A percentile compares a stretch with the other conserved stretches of the same genome.
Evolutionary conservation across 2,888 invertebrate genomes (phyloP).

Genomic region (Syritta pipiens): DNA sequence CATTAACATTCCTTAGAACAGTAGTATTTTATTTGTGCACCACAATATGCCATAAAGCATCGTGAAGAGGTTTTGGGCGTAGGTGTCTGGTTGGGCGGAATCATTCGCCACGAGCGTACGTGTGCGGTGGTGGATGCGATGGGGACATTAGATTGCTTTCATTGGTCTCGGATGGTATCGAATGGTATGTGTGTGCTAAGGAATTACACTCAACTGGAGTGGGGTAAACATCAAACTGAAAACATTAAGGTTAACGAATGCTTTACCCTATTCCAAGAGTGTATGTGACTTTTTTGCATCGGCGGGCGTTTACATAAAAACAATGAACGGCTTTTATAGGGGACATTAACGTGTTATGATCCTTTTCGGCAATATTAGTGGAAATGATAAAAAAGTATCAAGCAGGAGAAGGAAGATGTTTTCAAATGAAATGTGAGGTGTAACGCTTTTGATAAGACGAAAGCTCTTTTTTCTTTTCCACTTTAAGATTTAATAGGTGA

Average conservation of each 20-base stretch:
- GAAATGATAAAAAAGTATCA: constrained; percentile 5
- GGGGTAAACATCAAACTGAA: neutral
- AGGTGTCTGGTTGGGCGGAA: constrained; percentile 9
- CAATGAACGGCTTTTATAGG: constrained; percentile 21
- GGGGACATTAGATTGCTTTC: constrained; percentile 9
- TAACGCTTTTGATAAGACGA: too few species aligned
- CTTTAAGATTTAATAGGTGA: too few species aligned
- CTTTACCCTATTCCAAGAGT: constrained; percentile 9
- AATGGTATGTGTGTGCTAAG: neutral
- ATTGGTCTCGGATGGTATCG: constrained; percentile 11
- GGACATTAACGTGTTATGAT: constrained; percentile 20
- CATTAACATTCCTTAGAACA: constrained; percentile 40
- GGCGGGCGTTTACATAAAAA: constrained; percentile 8
- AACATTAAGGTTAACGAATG: constrained; percentile 11
- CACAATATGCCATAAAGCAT: constrained; percentile 13
- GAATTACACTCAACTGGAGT: constrained; percentile 7
- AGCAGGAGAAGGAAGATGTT: neutral
- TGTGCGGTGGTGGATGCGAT: neutral
- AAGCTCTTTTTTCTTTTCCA: too few species aligned
- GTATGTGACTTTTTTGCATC: constrained; percentile 28
- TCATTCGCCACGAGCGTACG: constrained; percentile 16
- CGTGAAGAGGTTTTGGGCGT: too few species aligned
- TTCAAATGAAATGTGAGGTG: constrained; percentile 13
- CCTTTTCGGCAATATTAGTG: constrained; percentile 19
- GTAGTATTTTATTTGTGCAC: constrained; percentile 37